phyloP scores from a whole-genome alignment of 2,113 vertebrate genomes.

The Pterophyllum scalare region DNA sequence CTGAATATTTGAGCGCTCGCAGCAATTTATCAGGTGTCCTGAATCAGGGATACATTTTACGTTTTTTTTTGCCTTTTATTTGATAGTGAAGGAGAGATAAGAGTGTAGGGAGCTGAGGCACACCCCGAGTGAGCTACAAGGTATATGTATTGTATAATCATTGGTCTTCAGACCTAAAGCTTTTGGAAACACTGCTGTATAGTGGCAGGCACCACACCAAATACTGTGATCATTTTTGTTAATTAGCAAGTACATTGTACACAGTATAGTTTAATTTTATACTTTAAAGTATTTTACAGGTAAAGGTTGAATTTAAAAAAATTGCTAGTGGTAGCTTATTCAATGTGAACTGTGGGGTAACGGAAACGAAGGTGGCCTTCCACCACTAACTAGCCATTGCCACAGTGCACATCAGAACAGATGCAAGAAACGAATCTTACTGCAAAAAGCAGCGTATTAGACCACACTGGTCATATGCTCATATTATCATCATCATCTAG shows the following conservation, averaged over 20 bases:
- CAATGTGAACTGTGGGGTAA: background rate
- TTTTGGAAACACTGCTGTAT: background rate
- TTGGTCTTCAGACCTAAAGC: background rate
- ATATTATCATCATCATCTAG: background rate
- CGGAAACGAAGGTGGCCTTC: background rate
- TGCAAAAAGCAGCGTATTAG: background rate
- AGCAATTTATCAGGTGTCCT: no score
- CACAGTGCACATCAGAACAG: background rate
- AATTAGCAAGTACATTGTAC: no score
- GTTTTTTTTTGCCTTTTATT: background rate
- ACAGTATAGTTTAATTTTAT: background rate
- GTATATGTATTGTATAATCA: background rate
- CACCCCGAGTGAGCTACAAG: background rate
- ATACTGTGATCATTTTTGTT: background rate
- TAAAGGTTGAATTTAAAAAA: background rate
- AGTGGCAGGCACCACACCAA: background rate
- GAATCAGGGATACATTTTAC: no score
- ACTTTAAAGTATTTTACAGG: background rate
- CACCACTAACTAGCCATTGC: background rate
- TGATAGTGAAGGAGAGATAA: background rate
- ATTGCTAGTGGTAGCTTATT: background rate
- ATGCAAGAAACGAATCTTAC: background rate
- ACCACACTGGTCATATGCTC: background rate
- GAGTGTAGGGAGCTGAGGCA: background rate
- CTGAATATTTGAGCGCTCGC: no score